These are phyloP conservation scores for Saxidomus purpurata DNA, from an alignment of 1,140 invertebrate genomes.

Conservation along the genomic window DNA sequence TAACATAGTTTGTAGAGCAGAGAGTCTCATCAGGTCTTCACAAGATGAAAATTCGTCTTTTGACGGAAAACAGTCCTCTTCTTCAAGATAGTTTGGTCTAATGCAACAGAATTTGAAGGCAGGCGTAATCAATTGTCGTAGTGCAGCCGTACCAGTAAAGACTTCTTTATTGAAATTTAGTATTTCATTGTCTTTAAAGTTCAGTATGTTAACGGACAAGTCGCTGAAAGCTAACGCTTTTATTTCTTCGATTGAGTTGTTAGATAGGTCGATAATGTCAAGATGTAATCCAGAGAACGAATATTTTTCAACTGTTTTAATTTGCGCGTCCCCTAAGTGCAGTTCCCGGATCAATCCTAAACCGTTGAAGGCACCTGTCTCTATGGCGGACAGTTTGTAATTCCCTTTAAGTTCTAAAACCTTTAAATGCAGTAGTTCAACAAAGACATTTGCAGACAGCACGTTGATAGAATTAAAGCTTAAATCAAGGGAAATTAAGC, in stretches of 20 bases:
- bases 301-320: slow-evolving; percentile 11
- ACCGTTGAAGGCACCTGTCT: slow-evolving; percentile 53
- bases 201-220: slow-evolving; percentile 36
- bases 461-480: not conserved
- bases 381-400: not conserved
- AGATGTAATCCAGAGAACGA: slow-evolving; percentile 57
- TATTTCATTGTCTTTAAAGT: slow-evolving; percentile 66
- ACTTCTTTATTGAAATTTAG: slow-evolving; percentile 51
- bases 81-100: slow-evolving; percentile 47
- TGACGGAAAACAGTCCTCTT: slow-evolving; percentile 69
- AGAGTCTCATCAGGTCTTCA: slow-evolving; percentile 70
- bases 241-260: slow-evolving; percentile 55
- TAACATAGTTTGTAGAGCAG: slow-evolving; percentile 68
- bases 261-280: slow-evolving; percentile 49
- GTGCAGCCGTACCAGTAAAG: slow-evolving; percentile 60
- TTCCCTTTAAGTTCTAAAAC: slow-evolving; percentile 52
- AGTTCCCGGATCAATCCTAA: slow-evolving; percentile 9
- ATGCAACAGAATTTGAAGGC: slow-evolving; percentile 75
- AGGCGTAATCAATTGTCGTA: slow-evolving; percentile 64
- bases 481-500: not conserved
- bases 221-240: slow-evolving; percentile 47
- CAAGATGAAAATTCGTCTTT: slow-evolving; percentile 76
- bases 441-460: not conserved
- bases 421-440: slow-evolving; percentile 4
- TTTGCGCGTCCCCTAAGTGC: not conserved